Percentiles rank a stretch among this genome's conserved stretches.
Conservation (phyloP, 2,888 invertebrate genomes). For the Nasonovia ribisnigri region DNA sequence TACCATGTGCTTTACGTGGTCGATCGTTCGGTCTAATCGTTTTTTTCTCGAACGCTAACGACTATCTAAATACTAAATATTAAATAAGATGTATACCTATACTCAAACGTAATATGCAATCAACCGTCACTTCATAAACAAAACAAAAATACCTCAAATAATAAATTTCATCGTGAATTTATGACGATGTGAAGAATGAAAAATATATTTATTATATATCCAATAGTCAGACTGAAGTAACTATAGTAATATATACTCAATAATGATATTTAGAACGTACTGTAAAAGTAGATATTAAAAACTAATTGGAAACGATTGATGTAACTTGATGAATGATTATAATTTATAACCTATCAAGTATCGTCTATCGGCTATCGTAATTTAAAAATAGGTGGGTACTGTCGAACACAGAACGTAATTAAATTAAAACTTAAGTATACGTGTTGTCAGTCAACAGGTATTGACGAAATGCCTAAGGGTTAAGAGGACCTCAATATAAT, state of each 20-base stretch:
- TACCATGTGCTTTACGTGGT: neutral
- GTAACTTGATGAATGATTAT: neutral
- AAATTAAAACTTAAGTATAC: neutral
- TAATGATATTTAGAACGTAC: neutral
- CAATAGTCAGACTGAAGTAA: neutral
- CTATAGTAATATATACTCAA: neutral
- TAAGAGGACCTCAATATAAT: neutral
- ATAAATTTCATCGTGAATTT: neutral
- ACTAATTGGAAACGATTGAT: neutral
- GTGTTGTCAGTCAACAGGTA: neutral
- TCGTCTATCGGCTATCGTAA: neutral
- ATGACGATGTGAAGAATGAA: neutral
- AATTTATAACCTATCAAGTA: neutral
- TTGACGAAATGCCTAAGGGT: neutral
- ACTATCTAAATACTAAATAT: constrained; percentile 3
- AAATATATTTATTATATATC: neutral
- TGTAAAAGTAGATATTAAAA: neutral
- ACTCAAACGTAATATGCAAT: neutral
- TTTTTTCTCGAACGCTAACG: neutral
- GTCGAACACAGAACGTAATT: neutral
- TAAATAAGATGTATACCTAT: neutral
- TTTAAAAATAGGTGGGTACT: neutral
- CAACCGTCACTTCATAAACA: neutral
- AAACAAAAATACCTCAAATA: neutral
- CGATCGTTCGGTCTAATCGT: neutral